phyloP scores from a whole-genome alignment of 2,797 vertebrate species.

The Mareca penelope region DNA sequence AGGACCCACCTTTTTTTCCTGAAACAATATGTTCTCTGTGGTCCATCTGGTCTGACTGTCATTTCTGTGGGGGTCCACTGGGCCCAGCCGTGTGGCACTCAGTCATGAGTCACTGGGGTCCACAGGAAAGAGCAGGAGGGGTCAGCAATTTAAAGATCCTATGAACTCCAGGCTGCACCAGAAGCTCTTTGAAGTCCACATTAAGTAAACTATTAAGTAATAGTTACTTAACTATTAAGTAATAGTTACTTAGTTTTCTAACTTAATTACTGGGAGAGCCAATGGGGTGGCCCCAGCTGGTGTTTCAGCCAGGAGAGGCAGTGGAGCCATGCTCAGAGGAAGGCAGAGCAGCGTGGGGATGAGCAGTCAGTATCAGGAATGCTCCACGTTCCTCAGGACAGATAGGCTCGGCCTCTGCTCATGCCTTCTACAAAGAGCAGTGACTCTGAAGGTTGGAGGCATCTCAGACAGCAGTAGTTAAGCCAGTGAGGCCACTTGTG shows the following conservation, averaged over 20 bases:
- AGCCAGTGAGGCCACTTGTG: not conserved
- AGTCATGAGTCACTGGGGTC: constrained; percentile 34
- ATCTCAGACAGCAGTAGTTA: not conserved
- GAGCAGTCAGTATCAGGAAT: not conserved
- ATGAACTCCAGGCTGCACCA: not conserved
- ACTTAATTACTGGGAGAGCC: not conserved
- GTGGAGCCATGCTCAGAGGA: not conserved
- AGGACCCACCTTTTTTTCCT: not conserved
- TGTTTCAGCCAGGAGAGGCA: not conserved
- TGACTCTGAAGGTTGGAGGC: not conserved
- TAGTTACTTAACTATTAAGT: no score
- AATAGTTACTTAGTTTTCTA: not conserved
- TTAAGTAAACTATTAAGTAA: no score
- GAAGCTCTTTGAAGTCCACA: not conserved
- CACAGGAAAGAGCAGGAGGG: not conserved
- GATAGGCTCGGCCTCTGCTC: not conserved
- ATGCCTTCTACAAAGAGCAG: not conserved
- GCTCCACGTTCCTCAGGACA: not conserved
- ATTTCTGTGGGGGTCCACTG: not conserved
- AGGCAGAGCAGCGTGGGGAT: not conserved
- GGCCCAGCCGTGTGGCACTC: not conserved
- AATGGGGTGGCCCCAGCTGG: not conserved
- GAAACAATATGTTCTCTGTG: constrained; percentile 41
- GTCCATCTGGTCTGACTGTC: constrained; percentile 7
- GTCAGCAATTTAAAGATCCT: not conserved